Evolutionary conservation across 2,888 invertebrate species (phyloP).

Genomic region (Abrostola tripartita): DNA sequence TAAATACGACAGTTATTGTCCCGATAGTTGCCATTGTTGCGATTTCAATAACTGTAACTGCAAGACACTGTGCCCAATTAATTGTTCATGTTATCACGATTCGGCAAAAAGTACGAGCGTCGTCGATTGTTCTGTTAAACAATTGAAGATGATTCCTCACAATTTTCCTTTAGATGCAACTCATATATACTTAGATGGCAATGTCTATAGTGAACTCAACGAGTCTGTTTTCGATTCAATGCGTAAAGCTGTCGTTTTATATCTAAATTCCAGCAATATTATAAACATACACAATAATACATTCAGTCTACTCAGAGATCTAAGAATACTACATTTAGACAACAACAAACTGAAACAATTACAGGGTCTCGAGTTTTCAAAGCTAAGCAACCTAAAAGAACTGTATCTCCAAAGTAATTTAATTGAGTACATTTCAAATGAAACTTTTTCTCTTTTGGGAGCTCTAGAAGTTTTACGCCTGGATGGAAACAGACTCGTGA

Average conservation of each 20-base stretch:
- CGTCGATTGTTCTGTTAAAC: conserved; percentile 95
- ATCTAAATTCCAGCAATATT: conserved; percentile 94
- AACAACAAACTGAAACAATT: conserved; percentile 94
- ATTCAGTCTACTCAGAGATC: conserved; percentile 92
- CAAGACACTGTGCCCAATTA: conserved; percentile 97
- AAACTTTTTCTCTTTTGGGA: conserved; percentile 93
- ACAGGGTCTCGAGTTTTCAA: conserved; percentile 95
- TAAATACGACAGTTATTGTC: conserved; percentile 96
- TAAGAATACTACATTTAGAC: conserved; percentile 94
- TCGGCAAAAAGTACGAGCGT: conserved; percentile 97
- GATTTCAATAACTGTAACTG: conserved; percentile 98
- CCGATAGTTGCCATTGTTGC: conserved; percentile 97
- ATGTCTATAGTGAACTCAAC: conserved; percentile 93
- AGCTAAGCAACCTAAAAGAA: conserved; percentile 93
- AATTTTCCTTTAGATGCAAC: conserved; percentile 97
- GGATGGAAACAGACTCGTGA: conserved; percentile 94
- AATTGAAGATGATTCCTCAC: conserved; percentile 92
- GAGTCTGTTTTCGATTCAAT: conserved; percentile 81
- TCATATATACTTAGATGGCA: conserved; percentile 97
- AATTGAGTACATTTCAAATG: conserved; percentile 93
- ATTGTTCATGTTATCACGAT: conserved; percentile 98
- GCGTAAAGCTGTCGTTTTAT: conserved; percentile 90
- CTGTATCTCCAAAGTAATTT: conserved; percentile 95
- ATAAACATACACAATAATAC: conserved; percentile 95
- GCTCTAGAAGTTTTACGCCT: conserved; percentile 94